Percentiles rank a stretch among this genome's conserved stretches.
Conservation (phyloP, 2,113 vertebrate genomes). For the Stigmatopora argus region DNA sequence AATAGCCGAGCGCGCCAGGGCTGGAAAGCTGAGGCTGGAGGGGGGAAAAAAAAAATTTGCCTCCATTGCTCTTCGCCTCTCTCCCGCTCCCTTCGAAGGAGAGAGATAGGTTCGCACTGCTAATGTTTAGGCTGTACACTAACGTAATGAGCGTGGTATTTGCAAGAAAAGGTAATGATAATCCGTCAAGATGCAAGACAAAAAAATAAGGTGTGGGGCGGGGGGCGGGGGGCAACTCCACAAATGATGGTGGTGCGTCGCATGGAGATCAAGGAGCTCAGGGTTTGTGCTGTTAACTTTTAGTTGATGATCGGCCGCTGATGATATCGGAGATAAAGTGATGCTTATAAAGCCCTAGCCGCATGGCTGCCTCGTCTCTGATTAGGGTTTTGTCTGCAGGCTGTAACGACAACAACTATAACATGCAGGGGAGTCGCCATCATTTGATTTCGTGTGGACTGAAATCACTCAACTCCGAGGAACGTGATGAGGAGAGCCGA, state of each 20-base stretch:
- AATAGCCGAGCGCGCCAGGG: slow-evolving; percentile 78
- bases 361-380: slow-evolving; percentile 49
- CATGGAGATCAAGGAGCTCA: slow-evolving; percentile 66
- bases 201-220: slow-evolving; percentile 40
- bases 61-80: slow-evolving; percentile 72
- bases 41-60: slow-evolving; percentile 59
- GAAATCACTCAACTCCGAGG: slow-evolving; percentile 26
- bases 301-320: slow-evolving; percentile 68
- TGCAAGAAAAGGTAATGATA: slow-evolving; percentile 77
- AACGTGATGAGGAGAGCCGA: neutral
- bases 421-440: slow-evolving; percentile 33
- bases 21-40: slow-evolving; percentile 77
- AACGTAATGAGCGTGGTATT: slow-evolving; percentile 77
- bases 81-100: slow-evolving; percentile 64
- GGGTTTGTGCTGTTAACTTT: slow-evolving; percentile 69
- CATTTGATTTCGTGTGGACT: slow-evolving; percentile 25
- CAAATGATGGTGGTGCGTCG: slow-evolving; percentile 65
- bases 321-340: slow-evolving; percentile 66
- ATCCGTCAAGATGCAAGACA: slow-evolving; percentile 70
- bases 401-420: slow-evolving; percentile 45
- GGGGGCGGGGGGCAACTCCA: slow-evolving; percentile 29
- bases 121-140: slow-evolving; percentile 72
- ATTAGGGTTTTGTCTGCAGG: slow-evolving; percentile 49
- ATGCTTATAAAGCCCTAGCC: slow-evolving; percentile 58
- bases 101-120: slow-evolving; percentile 68